phyloP scores from a whole-genome alignment of 2,888 invertebrate species.

The Pegoplata infirma region DNA sequence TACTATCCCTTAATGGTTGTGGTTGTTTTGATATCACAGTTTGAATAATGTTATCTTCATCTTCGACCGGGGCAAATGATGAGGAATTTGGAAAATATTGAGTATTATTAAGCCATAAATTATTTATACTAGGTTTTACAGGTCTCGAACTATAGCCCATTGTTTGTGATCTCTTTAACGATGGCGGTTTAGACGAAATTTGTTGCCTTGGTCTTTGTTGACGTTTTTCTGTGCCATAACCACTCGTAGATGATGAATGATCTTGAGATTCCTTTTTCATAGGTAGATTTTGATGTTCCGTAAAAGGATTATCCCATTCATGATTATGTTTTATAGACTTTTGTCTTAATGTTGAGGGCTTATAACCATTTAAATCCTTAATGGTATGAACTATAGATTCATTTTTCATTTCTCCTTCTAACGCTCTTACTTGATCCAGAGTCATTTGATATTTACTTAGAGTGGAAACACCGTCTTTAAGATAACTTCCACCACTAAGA shows the following conservation, averaged over 20 bases:
- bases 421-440: conserved; percentile 79
- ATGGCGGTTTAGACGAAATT: conserved; percentile 70
- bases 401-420: conserved; percentile 78
- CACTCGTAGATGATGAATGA: neutral
- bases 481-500: conserved; percentile 68
- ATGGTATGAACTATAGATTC: conserved; percentile 79
- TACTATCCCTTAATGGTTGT: conserved; percentile 55
- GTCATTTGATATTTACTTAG: conserved; percentile 83
- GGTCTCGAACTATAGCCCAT: conserved; percentile 69
- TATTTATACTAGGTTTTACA: conserved; percentile 25
- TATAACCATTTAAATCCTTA: conserved; percentile 82
- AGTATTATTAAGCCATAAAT: conserved; percentile 29
- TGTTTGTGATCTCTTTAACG: conserved; percentile 75
- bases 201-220: conserved; percentile 74
- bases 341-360: conserved; percentile 80
- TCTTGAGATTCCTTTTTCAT: conserved; percentile 55
- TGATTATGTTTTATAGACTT: conserved; percentile 80
- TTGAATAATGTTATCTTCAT: conserved; percentile 60
- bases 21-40: conserved; percentile 72
- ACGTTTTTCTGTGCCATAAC: conserved; percentile 56
- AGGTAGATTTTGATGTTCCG: conserved; percentile 33
- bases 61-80: conserved; percentile 65
- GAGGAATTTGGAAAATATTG: conserved; percentile 36
- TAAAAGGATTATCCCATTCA: conserved; percentile 80
- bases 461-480: conserved; percentile 73